These are phyloP conservation scores for Peribatodes rhomboidaria DNA, from an alignment of 2,888 invertebrate species.

Conservation along the genomic window DNA sequence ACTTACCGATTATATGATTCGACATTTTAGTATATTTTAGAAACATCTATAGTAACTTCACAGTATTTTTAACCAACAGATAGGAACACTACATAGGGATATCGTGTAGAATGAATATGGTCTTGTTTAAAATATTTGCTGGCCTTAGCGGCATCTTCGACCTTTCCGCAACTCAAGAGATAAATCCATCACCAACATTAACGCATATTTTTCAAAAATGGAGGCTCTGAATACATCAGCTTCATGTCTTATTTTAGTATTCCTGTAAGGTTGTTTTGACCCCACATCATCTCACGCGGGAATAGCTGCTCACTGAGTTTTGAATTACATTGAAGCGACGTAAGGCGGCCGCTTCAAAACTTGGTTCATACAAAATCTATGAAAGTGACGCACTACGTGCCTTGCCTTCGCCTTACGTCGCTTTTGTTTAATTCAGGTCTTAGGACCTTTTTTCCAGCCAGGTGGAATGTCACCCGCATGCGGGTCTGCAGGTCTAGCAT, in stretches of 20 bases:
- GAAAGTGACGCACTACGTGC: no score
- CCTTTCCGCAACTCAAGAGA: no score
- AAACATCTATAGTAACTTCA: not conserved
- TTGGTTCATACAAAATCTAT: no score
- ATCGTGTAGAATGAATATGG: not conserved
- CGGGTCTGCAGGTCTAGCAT: no score
- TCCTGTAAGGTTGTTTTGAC: not conserved
- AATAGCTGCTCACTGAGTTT: no score
- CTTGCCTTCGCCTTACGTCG: no score
- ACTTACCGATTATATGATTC: not conserved
- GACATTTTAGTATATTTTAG: not conserved
- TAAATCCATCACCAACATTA: not conserved
- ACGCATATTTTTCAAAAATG: not conserved
- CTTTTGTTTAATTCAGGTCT: no score
- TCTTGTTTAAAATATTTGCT: not conserved
- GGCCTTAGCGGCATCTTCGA: not conserved
- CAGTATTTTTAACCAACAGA: slow-evolving; percentile 1
- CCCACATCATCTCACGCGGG: not conserved
- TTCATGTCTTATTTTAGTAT: not conserved
- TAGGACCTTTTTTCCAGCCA: no score
- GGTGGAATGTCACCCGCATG: no score
- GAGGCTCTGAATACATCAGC: not conserved
- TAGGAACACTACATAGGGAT: not conserved
- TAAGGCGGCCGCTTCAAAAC: no score
- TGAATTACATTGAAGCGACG: no score